Conservation (phyloP, 2,113 vertebrate genomes). For the Aegotheles bennettii region DNA sequence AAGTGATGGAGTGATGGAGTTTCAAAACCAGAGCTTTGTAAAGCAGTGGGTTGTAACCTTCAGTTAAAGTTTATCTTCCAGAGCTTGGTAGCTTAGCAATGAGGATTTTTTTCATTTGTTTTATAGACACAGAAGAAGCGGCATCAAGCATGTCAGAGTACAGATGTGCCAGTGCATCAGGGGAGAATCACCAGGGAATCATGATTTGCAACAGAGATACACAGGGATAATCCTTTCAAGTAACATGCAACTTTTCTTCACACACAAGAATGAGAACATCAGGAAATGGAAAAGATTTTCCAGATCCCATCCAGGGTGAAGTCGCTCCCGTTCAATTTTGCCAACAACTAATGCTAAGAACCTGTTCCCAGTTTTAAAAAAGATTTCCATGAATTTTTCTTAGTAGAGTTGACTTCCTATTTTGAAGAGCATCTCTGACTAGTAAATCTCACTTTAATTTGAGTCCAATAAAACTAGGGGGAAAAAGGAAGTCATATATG, state of each 20-base stretch:
- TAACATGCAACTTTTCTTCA: not conserved
- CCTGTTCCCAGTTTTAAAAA: not conserved
- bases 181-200: not conserved
- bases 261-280: not conserved
- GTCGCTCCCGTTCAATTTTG: not conserved
- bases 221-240: not conserved
- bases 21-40: not conserved
- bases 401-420: not conserved
- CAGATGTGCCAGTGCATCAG: not conserved
- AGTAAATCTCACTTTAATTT: not conserved
- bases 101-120: not conserved
- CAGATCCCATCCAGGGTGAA: not conserved
- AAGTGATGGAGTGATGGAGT: not conserved
- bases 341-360: not conserved
- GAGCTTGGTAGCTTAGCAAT: not conserved
- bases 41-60: not conserved
- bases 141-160: not conserved
- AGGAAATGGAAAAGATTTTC: not conserved
- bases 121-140: not conserved
- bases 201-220: not conserved
- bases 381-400: not conserved
- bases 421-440: not conserved
- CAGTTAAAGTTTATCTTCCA: not conserved
- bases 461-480: not conserved
- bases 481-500: not conserved